Evolutionary conservation across 2,888 invertebrate genomes (phyloP).

Genomic region (Rotaria sp.): DNA sequence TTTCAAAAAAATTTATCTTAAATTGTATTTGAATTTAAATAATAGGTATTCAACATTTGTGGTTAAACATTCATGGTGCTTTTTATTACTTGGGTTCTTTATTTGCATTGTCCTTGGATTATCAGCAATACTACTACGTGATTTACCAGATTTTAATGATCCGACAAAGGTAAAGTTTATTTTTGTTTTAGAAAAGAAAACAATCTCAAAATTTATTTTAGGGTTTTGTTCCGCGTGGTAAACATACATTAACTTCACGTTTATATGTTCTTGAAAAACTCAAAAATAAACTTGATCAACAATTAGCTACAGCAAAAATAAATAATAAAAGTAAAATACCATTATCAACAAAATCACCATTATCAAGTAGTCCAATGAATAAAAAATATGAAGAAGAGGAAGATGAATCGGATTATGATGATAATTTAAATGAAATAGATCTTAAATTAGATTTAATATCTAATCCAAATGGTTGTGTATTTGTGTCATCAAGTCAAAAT

Average conservation of each 20-base stretch:
- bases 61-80: not conserved
- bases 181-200: not conserved
- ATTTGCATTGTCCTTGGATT: not conserved
- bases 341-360: too few relatives aligned
- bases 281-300: not conserved
- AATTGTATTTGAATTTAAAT: not conserved
- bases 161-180: not conserved
- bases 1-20: not conserved
- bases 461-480: not conserved
- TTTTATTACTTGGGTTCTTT: not conserved
- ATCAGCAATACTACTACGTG: not conserved
- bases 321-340: too few relatives aligned
- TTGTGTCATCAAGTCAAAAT: not conserved
- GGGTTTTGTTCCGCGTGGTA: not conserved
- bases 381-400: not conserved
- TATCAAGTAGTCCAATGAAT: not conserved
- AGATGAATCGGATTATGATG: not conserved
- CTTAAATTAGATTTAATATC: not conserved
- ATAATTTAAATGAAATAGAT: not conserved
- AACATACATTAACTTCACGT: not conserved
- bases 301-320: not conserved
- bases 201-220: not conserved
- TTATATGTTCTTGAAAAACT: not conserved
- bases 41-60: not conserved
- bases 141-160: conserved; percentile 27